Evolutionary conservation across 2,888 invertebrate species (phyloP).

Genomic region (Melanophora roralis): DNA sequence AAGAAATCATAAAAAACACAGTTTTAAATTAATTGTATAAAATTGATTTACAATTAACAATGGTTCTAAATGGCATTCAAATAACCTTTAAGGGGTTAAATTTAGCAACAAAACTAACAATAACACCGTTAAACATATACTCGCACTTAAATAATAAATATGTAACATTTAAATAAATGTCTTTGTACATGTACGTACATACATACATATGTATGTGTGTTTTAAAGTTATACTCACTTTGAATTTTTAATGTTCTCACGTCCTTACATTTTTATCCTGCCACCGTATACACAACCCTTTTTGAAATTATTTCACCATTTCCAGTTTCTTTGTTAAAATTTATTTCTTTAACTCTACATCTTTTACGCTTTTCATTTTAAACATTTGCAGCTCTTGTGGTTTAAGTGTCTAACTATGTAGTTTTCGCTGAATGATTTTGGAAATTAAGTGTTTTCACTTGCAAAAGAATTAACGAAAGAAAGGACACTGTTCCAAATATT

Average conservation of each 20-base stretch:
- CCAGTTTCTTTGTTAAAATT: not conserved
- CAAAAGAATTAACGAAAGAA: conserved; percentile 14
- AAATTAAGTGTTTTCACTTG: not conserved
- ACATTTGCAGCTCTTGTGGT: conserved; percentile 56
- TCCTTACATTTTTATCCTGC: conserved; percentile 18
- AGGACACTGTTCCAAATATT: conserved; percentile 46
- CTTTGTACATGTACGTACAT: not conserved
- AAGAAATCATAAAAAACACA: no score
- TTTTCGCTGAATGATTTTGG: conserved; percentile 19
- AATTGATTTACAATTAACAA: conserved; percentile 54
- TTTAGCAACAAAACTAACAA: conserved; percentile 15
- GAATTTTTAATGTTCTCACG: conserved; percentile 55
- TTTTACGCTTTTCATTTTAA: conserved; percentile 42
- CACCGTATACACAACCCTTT: conserved; percentile 36
- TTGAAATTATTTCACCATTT: not conserved
- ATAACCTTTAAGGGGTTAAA: conserved; percentile 48
- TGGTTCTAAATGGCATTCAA: conserved; percentile 47
- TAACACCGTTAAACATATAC: conserved; percentile 26
- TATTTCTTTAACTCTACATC: not conserved
- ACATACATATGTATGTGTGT: conserved; percentile 15
- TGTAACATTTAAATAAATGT: not conserved
- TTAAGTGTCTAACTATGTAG: conserved; percentile 62
- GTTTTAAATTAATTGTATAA: conserved; percentile 54
- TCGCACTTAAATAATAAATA: no score
- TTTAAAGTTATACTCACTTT: conserved; percentile 25